Base-by-base conservation (phyloP, 2,797 vertebrate genomes). In the Semotilus atromaculatus region DNA sequence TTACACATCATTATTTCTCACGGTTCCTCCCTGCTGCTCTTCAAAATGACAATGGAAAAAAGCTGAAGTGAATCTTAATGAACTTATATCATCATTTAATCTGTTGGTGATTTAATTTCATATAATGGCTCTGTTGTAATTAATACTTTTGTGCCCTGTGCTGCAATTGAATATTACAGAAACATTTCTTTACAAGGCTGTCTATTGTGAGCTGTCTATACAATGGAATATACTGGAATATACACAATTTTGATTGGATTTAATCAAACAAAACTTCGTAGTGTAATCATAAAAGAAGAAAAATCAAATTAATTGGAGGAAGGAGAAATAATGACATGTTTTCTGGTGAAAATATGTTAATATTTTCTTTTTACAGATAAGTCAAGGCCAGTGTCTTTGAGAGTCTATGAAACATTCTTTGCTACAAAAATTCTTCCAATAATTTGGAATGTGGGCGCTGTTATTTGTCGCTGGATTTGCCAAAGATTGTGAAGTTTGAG, bases 111-210 rank as follows among this genome's bases (percentile, higher is more conserved):
- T 80, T 68, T 48, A 36, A 82, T 45, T 71, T 82, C 4, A 62
- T 36, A 7, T 51, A 40, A 66, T 53, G 31, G 29, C 67, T 83
- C 43, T 66, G 58, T 64, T 64, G 81, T 75, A 82, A 82, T 82
- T 66, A 74, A 66, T 72, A 74, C 10, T 36, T 66, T 53, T 26
- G 31, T 75, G 81, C 31, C 71, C 16, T 83, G 58, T 38, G 71
- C 43, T 34, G 29, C 8, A 82, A 48, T 74, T 82, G 4, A 67
- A 66, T 66, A 66, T 66, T 8, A 67, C 5, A 21, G 29, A 66
- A 34, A 48, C 34, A 29, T 51, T 66, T 23, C 34, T 38, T 23
- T 11, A 64, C 31, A 23, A 48, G 80, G n/a, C 9, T 36, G 29
- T 48, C 40, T 36, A 26, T 26, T 75, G 29, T 74, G 60, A 21